These are phyloP conservation scores for Darevskia mixta DNA, from an alignment of 2,797 vertebrate species.

Conservation along the genomic window DNA sequence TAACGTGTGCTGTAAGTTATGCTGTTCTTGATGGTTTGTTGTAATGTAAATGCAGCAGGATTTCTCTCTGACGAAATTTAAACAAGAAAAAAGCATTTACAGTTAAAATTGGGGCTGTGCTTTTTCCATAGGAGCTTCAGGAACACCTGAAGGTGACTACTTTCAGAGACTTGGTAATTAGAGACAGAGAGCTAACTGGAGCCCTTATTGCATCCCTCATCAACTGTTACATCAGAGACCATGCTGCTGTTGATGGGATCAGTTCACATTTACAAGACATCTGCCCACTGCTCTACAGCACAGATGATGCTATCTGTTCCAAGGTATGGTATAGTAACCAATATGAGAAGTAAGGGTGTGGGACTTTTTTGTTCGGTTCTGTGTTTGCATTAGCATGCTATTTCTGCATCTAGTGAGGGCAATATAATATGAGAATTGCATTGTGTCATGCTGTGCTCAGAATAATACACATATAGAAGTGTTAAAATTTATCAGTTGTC, in stretches of 20 bases:
- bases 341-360: not conserved
- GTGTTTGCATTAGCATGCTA: not conserved
- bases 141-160: conserved; percentile 92
- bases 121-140: conserved; percentile 88
- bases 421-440: not conserved
- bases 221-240: conserved; percentile 97
- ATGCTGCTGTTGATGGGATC: conserved; percentile 93
- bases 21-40: not conserved
- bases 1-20: not conserved
- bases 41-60: not conserved
- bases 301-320: conserved; percentile 94
- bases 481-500: not conserved
- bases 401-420: not conserved
- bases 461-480: not conserved
- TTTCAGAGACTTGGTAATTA: conserved; percentile 94
- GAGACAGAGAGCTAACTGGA: conserved; percentile 92
- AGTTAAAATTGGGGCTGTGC: not conserved
- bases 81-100: not conserved
- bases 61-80: not conserved
- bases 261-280: conserved; percentile 93
- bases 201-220: conserved; percentile 94
- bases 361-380: not conserved
- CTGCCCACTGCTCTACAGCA: conserved; percentile 95
- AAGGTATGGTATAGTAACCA: conserved; percentile 82
- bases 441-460: not conserved